Percentiles rank a stretch among this genome's conserved stretches.
These are phyloP conservation scores for Amblyornis subalaris DNA, from an alignment of 2,113 vertebrate species.

Conservation along the genomic window DNA sequence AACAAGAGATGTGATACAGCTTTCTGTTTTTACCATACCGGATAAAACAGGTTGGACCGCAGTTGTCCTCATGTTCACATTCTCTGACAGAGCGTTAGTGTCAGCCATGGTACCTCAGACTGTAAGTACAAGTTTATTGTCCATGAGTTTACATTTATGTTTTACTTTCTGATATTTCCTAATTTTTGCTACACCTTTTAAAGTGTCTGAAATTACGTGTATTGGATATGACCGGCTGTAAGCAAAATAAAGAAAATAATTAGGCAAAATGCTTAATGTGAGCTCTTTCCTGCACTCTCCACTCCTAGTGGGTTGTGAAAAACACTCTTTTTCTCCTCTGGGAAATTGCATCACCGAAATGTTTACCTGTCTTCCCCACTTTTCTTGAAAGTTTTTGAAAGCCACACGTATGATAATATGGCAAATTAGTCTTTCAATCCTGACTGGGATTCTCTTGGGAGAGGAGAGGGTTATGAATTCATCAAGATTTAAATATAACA, in stretches of 20 bases:
- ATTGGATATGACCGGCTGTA: background rate
- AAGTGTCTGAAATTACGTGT: background rate
- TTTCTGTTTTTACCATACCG: background rate
- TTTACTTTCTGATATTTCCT: background rate
- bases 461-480: background rate
- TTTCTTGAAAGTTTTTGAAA: background rate
- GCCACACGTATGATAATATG: background rate
- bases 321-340: background rate
- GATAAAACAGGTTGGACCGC: background rate
- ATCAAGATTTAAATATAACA: background rate
- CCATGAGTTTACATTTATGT: background rate
- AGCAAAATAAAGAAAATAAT: background rate
- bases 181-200: background rate
- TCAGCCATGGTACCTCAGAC: background rate
- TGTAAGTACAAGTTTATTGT: background rate
- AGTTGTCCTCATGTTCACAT: background rate
- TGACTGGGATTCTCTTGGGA: background rate
- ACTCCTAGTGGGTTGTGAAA: background rate
- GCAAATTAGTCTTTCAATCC: background rate
- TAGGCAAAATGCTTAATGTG: background rate
- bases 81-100: background rate
- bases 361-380: background rate
- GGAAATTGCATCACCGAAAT: background rate
- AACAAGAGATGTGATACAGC: background rate
- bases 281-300: background rate